Evolutionary conservation across 2,797 vertebrate species (phyloP).

Genomic region (Tapirus indicus): DNA sequence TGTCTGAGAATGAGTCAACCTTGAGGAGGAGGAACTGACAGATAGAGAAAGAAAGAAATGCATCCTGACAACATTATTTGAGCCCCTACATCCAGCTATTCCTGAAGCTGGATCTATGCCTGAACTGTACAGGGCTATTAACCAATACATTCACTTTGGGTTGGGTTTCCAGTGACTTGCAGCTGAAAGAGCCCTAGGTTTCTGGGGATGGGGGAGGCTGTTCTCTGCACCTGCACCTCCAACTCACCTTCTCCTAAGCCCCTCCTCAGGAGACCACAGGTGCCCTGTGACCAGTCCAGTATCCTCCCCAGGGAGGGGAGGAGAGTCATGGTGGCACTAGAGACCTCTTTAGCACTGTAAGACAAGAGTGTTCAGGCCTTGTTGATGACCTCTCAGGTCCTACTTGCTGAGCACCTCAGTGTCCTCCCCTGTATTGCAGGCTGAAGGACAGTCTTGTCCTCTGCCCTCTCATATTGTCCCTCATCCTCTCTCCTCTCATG

Average conservation of each 20-base stretch:
- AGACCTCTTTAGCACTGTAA: background rate
- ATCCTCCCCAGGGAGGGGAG: background rate
- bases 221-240: background rate
- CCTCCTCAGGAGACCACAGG: background rate
- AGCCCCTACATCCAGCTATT: background rate
- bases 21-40: background rate
- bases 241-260: background rate
- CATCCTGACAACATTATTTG: background rate
- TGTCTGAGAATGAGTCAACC: background rate
- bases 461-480: background rate
- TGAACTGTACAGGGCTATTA: background rate
- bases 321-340: background rate
- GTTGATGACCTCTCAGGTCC: background rate
- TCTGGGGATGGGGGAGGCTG: too few relatives aligned
- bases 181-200: background rate
- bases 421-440: background rate
- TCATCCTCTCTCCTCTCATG: too few relatives aligned
- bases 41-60: background rate
- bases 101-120: background rate
- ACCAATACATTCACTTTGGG: background rate
- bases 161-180: background rate
- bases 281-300: background rate
- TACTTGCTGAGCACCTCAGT: background rate
- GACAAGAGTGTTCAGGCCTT: too few relatives aligned
- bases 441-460: background rate